Conservation (phyloP, 2,113 vertebrate species). For the Xenopus tropicalis region DNA sequence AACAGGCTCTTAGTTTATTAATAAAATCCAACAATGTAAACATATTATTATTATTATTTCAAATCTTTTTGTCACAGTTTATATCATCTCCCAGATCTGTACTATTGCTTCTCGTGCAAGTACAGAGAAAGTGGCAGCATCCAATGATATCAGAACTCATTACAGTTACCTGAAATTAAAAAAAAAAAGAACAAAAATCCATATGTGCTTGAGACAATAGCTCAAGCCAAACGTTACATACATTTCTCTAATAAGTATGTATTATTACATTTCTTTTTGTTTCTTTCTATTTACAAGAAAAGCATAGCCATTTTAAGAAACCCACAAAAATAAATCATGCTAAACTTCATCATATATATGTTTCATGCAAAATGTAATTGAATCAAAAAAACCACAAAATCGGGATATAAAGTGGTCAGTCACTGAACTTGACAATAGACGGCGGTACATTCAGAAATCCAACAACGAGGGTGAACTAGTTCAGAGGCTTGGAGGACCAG, state of each 20-base stretch:
- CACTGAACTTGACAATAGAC: constrained; percentile 34
- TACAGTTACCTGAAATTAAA: constrained; percentile 37
- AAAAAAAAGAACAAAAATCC: constrained; percentile 4
- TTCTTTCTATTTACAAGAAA: constrained; percentile 32
- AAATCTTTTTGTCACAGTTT: constrained; percentile 48
- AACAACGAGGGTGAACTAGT: constrained; percentile 6
- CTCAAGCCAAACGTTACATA: constrained; percentile 4
- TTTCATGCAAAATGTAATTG: constrained; percentile 40
- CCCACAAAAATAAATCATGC: constrained; percentile 42
- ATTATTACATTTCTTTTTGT: constrained; percentile 14
- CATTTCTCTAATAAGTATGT: constrained; percentile 14
- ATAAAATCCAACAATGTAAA: constrained; percentile 55
- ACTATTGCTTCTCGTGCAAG: constrained; percentile 48
- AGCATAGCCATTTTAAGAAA: constrained; percentile 30
- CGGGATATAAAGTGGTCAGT: constrained; percentile 14
- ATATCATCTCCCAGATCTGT: constrained; percentile 47
- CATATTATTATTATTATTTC: constrained; percentile 23
- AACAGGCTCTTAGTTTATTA: constrained; percentile 60
- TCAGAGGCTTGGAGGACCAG: constrained; percentile 23
- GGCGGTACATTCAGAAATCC: constrained; percentile 37
- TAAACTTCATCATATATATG: constrained; percentile 26
- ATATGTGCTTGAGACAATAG: constrained; percentile 35
- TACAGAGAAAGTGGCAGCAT: constrained; percentile 50
- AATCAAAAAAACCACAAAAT: constrained; percentile 37
- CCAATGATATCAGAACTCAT: constrained; percentile 48